A percentile compares a stretch with the other conserved stretches of the same genome.
Conservation (phyloP, 2,113 vertebrate genomes). For the Mesocricetus auratus region DNA sequence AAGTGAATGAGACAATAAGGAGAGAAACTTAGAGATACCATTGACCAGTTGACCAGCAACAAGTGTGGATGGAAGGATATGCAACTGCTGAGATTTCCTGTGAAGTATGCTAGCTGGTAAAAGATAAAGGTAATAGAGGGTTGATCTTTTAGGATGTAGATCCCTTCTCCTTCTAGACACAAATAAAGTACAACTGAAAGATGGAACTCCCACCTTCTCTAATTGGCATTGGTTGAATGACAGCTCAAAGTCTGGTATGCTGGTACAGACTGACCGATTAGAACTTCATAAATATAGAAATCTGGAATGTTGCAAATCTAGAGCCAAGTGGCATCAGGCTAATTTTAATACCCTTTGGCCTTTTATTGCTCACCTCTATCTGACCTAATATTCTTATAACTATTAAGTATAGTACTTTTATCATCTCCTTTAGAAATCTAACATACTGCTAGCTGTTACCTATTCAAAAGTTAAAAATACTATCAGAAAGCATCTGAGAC, state of each 20-base stretch:
- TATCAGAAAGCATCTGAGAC: not conserved
- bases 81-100: not conserved
- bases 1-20: not conserved
- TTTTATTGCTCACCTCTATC: not conserved
- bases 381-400: not conserved
- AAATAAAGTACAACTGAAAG: not conserved
- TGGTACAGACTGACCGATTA: not conserved
- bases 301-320: not conserved
- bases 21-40: too few relatives aligned
- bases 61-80: not conserved
- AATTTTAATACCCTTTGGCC: not conserved
- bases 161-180: not conserved
- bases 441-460: not conserved
- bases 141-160: not conserved
- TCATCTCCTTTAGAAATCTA: not conserved
- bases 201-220: not conserved
- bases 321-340: not conserved
- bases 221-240: not conserved
- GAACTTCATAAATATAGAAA: not conserved
- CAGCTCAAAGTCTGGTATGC: not conserved
- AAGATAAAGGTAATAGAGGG: not conserved
- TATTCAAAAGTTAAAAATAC: not conserved
- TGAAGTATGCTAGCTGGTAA: not conserved
- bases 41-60: not conserved
- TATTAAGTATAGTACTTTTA: not conserved